Percentiles rank a stretch among this genome's conserved stretches.
Evolutionary conservation across 2,888 invertebrate species (phyloP).

Genomic region (Hesperia comma): DNA sequence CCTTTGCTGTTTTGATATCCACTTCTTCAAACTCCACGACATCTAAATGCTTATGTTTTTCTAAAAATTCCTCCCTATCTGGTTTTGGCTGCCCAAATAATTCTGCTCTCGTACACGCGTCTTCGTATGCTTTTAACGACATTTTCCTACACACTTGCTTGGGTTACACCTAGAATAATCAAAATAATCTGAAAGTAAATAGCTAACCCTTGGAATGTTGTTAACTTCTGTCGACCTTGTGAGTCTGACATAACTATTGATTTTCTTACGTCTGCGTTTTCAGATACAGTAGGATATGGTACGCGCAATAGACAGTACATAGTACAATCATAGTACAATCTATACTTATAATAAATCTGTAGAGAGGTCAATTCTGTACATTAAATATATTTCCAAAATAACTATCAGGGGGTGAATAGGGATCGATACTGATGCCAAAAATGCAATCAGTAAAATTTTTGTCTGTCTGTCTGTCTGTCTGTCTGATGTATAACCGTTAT

Average conservation of each 20-base stretch:
- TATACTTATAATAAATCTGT: too few relatives aligned
- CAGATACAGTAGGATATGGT: not conserved
- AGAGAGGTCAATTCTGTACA: too few relatives aligned
- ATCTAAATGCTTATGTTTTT: conserved; percentile 80
- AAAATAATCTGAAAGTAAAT: conserved; percentile 27
- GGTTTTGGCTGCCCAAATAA: conserved; percentile 89
- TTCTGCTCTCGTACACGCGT: conserved; percentile 91
- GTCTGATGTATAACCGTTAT: too few relatives aligned
- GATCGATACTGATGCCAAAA: too few relatives aligned
- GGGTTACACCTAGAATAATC: conserved; percentile 1
- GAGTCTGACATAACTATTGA: conserved; percentile 43
- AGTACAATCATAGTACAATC: too few relatives aligned
- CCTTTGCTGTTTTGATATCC: conserved; percentile 74
- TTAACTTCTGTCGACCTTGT: conserved; percentile 40
- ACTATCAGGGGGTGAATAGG: too few relatives aligned
- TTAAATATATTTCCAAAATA: too few relatives aligned
- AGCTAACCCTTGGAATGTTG: conserved; percentile 32
- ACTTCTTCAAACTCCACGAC: conserved; percentile 83
- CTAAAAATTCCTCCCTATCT: conserved; percentile 86
- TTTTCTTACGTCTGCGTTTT: conserved; percentile 38
- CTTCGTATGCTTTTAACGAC: conserved; percentile 88
- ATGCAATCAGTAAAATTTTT: too few relatives aligned
- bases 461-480: too few relatives aligned
- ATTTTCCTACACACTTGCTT: conserved; percentile 58
- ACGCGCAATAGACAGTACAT: too few relatives aligned